These are phyloP conservation scores for Drosophila bocki DNA, from an alignment of 1,140 invertebrate species.

Conservation along the genomic window DNA sequence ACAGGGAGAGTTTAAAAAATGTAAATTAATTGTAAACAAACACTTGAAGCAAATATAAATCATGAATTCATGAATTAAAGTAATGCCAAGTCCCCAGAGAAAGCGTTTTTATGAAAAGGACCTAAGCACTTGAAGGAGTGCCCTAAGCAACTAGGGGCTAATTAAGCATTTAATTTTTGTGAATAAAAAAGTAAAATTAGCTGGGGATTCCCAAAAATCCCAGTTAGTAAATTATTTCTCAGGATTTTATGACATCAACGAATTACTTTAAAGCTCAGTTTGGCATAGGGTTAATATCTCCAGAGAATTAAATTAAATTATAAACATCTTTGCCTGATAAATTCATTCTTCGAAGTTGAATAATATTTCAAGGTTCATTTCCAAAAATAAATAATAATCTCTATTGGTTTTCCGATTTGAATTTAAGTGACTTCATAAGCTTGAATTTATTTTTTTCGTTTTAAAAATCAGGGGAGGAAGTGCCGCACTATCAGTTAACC, in stretches of 20 bases:
- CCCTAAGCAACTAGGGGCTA: no score
- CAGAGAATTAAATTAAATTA: neutral
- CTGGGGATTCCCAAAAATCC: neutral
- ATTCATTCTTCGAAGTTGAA: neutral
- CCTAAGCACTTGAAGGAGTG: no score
- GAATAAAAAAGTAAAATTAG: neutral
- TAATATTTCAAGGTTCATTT: no score
- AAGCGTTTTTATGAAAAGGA: neutral
- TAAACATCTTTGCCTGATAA: no score
- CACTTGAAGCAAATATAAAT: neutral
- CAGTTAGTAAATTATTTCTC: no score
- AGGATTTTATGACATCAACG: neutral
- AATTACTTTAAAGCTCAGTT: neutral
- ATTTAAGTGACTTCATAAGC: neutral
- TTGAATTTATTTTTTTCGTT: neutral
- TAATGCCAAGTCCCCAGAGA: neutral
- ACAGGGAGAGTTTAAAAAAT: neutral
- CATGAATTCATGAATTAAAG: neutral
- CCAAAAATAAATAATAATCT: neutral
- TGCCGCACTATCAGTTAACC: neutral
- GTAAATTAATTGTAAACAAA: neutral
- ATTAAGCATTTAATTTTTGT: neutral
- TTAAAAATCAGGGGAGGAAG: slow-evolving; percentile 14
- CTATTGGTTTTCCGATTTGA: neutral
- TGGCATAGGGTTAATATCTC: neutral